Percentiles rank a stretch among this genome's conserved stretches.
Evolutionary conservation across 2,888 invertebrate genomes (phyloP).

Genomic region (Cremastinae sp.): DNA sequence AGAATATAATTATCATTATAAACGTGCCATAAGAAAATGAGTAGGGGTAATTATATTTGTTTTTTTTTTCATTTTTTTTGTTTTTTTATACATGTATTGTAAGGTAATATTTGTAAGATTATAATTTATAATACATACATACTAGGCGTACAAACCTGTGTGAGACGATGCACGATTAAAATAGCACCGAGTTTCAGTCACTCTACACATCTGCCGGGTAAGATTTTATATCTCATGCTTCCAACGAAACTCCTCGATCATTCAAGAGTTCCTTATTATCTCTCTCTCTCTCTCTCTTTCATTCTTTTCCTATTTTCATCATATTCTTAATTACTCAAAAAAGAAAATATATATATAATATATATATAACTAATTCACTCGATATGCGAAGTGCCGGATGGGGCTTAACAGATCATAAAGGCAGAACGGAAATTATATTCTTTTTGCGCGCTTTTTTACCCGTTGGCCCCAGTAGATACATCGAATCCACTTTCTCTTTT

Average conservation of each 20-base stretch:
- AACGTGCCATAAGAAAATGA: conserved; percentile 80
- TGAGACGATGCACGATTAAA: conserved; percentile 77
- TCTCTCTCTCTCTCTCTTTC: conserved; percentile 43
- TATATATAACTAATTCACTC: conserved; percentile 56
- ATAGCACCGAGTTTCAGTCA: conserved; percentile 77
- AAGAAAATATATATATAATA: conserved; percentile 27
- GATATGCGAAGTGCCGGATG: conserved; percentile 60
- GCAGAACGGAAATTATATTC: conserved; percentile 44
- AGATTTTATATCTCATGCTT: conserved; percentile 39
- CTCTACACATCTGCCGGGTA: conserved; percentile 67
- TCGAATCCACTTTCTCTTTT: conserved; percentile 34
- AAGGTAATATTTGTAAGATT: conserved; percentile 77
- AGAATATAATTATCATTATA: conserved; percentile 73
- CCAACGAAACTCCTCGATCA: conserved; percentile 9
- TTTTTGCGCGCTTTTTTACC: conserved; percentile 54
- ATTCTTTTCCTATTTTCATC: conserved; percentile 11
- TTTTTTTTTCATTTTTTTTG: conserved; percentile 43
- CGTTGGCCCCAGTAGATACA: conserved; percentile 62
- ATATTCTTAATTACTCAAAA: conserved; percentile 40
- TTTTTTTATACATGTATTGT: conserved; percentile 68
- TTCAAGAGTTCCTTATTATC: conserved; percentile 43
- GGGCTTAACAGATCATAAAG: conserved; percentile 59
- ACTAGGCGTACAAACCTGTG: conserved; percentile 76
- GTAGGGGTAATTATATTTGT: conserved; percentile 72
- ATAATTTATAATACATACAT: conserved; percentile 80